phyloP scores from a whole-genome alignment of 2,797 vertebrate genomes.

The Anabacerthia variegaticeps region DNA sequence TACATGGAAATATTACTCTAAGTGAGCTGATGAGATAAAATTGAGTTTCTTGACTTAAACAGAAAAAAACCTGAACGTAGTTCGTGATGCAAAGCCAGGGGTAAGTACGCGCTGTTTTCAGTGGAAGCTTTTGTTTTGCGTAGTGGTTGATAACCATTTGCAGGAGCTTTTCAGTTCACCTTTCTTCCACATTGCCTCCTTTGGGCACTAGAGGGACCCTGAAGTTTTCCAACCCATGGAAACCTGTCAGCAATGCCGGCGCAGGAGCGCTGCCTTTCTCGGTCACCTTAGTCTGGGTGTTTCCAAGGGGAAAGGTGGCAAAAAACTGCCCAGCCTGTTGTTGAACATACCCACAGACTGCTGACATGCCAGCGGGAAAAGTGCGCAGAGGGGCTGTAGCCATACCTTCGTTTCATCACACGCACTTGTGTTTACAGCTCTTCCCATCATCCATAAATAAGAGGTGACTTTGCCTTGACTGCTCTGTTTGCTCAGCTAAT shows the following conservation, averaged over 20 bases:
- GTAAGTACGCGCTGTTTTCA: background rate
- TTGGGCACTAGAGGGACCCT: slow-evolving; percentile 33
- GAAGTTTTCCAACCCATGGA: background rate
- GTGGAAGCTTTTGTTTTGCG: background rate
- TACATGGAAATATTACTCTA: background rate
- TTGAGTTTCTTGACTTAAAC: background rate
- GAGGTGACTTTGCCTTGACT: background rate
- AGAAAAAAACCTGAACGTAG: background rate
- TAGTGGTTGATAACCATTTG: background rate
- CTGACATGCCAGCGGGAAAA: background rate
- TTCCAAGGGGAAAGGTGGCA: background rate
- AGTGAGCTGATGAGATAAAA: background rate
- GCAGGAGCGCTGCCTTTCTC: background rate
- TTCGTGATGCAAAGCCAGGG: background rate
- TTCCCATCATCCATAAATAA: background rate
- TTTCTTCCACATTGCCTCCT: background rate
- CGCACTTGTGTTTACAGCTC: background rate
- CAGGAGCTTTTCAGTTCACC: background rate
- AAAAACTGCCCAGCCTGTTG: background rate
- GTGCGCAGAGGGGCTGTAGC: background rate
- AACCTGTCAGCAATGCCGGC: background rate
- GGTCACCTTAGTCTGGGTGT: background rate
- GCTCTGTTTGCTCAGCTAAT: background rate
- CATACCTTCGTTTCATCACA: background rate
- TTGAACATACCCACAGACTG: background rate